These are phyloP conservation scores for Sialis lutaria DNA, from an alignment of 2,888 invertebrate species.

Conservation along the genomic window DNA sequence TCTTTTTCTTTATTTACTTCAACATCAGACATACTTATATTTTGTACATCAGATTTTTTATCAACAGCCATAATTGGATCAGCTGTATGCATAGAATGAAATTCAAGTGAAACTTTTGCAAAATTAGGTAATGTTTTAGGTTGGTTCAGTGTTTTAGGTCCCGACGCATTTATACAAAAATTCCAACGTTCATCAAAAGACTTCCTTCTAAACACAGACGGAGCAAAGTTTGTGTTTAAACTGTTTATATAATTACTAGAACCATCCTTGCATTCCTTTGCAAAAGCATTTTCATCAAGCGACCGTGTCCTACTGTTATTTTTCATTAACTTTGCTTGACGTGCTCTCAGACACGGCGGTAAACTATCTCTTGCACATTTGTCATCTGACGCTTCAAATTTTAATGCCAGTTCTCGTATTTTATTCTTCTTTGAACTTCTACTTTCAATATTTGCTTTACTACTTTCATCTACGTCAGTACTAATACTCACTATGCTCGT, in stretches of 20 bases:
- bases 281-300: conserved; percentile 55
- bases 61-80: not conserved
- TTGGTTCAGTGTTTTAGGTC: conserved; percentile 35
- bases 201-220: conserved; percentile 31
- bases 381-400: conserved; percentile 31
- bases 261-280: conserved; percentile 29
- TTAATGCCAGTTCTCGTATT: conserved; percentile 41
- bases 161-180: conserved; percentile 23
- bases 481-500: not conserved
- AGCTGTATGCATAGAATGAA: conserved; percentile 2
- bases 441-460: not conserved
- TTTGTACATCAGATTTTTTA: not conserved
- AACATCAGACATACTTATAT: not conserved
- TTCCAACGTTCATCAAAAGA: conserved; percentile 31
- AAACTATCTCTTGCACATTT: conserved; percentile 22
- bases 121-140: conserved; percentile 31
- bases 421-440: not conserved
- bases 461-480: not conserved
- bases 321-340: conserved; percentile 36
- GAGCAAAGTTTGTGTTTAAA: not conserved
- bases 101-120: conserved; percentile 2
- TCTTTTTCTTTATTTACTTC: not conserved
- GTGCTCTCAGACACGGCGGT: conserved; percentile 42
- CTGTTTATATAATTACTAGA: not conserved
- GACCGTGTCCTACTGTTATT: conserved; percentile 47